Conservation (phyloP, 2,113 vertebrate species). For the Carassius carassius region DNA sequence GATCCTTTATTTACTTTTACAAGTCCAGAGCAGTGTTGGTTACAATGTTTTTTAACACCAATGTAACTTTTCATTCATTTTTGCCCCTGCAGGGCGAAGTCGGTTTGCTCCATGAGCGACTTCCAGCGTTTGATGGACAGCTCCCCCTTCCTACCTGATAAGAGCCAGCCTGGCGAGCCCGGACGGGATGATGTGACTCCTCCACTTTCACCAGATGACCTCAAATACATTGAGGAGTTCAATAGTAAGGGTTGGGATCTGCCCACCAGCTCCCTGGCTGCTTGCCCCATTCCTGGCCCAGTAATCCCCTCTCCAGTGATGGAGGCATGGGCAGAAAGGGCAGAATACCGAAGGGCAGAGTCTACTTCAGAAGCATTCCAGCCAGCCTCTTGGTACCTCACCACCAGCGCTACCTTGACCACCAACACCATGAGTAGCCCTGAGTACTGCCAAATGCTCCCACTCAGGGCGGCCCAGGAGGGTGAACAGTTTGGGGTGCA, state of each 20-base stretch:
- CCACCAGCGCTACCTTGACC: conserved; percentile 92
- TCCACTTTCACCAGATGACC: conserved; percentile 93
- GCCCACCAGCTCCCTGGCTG: conserved; percentile 57
- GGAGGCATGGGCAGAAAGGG: conserved; percentile 80
- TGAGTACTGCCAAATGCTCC: conserved; percentile 87
- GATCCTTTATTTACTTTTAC: too few relatives aligned
- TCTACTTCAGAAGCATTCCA: conserved; percentile 78
- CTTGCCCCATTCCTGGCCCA: conserved; percentile 58
- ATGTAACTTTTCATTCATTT: not conserved
- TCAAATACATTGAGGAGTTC: conserved; percentile 98
- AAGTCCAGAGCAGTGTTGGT: not conserved
- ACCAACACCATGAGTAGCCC: conserved; percentile 91
- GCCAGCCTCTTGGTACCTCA: conserved; percentile 89
- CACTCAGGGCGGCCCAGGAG: conserved; percentile 64
- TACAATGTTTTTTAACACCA: not conserved
- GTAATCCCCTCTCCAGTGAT: conserved; percentile 51
- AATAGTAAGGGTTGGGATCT: conserved; percentile 90
- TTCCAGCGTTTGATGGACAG: conserved; percentile 97
- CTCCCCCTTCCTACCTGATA: conserved; percentile 95
- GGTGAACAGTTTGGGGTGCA: conserved; percentile 79
- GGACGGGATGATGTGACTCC: conserved; percentile 87
- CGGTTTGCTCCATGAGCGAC: conserved; percentile 97
- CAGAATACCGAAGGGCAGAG: conserved; percentile 71
- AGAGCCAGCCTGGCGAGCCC: conserved; percentile 74
- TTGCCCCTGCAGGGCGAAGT: conserved; percentile 84